Conservation (phyloP, 1,140 invertebrate genomes). For the Zeugodacus cucurbitae region DNA sequence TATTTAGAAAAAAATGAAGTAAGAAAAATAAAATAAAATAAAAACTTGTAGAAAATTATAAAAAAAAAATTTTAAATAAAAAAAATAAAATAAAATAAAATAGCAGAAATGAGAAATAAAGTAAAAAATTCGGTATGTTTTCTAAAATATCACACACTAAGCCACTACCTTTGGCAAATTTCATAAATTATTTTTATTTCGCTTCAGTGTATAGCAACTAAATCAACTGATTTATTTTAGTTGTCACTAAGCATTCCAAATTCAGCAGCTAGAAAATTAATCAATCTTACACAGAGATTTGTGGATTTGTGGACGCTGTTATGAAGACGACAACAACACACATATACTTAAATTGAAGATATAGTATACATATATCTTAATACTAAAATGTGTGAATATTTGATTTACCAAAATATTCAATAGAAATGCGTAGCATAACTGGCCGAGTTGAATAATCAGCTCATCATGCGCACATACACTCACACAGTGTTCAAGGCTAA, state of each 20-base stretch:
- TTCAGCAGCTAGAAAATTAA: conserved; percentile 33
- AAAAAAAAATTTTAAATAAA: no score
- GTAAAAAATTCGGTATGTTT: not conserved
- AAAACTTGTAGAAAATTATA: no score
- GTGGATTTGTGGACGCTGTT: not conserved
- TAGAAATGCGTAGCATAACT: not conserved
- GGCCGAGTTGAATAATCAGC: not conserved
- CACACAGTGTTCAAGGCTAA: not conserved
- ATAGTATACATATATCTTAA: no score
- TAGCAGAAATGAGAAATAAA: not conserved
- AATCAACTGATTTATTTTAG: conserved; percentile 22
- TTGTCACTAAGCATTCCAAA: conserved; percentile 22
- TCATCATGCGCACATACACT: not conserved
- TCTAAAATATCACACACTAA: conserved; percentile 16
- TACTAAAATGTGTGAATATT: no score
- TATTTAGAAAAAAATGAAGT: not conserved
- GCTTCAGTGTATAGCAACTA: not conserved
- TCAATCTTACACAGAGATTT: conserved; percentile 27
- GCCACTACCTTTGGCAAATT: not conserved
- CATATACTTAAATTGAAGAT: no score
- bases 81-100: not conserved
- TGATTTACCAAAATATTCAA: no score
- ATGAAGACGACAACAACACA: no score
- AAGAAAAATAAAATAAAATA: not conserved
- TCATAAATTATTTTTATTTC: conserved; percentile 30